Conservation (phyloP, 2,113 vertebrate species). For the Micronisus gabar region DNA sequence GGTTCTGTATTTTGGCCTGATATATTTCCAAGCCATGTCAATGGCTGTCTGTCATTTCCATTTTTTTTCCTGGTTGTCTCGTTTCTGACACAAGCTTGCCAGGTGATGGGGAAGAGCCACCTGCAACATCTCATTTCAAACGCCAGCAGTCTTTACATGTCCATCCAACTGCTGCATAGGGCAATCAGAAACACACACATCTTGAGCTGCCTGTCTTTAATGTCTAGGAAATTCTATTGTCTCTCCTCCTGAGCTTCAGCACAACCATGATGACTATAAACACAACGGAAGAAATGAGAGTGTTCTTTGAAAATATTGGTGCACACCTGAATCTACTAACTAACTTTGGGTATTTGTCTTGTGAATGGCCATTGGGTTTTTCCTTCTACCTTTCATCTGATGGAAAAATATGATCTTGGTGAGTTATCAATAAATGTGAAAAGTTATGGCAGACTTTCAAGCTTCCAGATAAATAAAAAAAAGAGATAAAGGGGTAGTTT, state of each 20-base stretch:
- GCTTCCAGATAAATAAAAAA: background rate
- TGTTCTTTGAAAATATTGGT: background rate
- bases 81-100: background rate
- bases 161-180: background rate
- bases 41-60: background rate
- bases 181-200: background rate
- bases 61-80: background rate
- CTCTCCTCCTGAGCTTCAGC: background rate
- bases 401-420: background rate
- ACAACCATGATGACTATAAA: background rate
- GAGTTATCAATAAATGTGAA: background rate
- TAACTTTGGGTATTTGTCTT: background rate
- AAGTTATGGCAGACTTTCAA: background rate
- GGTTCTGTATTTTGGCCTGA: background rate
- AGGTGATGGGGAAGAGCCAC: background rate
- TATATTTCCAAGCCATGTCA: background rate
- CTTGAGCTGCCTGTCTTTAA: background rate
- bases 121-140: background rate
- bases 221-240: background rate
- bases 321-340: background rate
- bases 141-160: background rate
- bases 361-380: background rate
- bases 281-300: background rate
- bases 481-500: background rate
- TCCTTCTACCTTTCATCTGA: background rate